Evolutionary conservation across 1,140 invertebrate genomes (phyloP), one percentile per base, ranked within the genome.

Genomic region (Drosophila rhopaloa): DNA sequence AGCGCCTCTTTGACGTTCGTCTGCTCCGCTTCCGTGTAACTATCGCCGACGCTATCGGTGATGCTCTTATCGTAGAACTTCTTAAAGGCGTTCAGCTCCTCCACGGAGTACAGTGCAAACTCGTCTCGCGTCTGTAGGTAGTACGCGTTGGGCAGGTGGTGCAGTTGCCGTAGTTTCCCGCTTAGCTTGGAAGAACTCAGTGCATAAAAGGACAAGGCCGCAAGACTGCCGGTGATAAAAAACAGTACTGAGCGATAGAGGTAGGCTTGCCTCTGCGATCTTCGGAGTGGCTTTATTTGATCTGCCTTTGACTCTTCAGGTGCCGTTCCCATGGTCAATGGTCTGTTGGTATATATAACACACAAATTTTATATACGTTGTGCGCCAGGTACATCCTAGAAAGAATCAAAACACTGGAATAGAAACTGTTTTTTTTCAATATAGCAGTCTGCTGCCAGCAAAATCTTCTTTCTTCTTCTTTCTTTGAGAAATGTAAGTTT

Each of bases 1-100:
- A 98, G 93, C 1, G 98, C 97, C 94, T 99, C 98, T 41, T 92
- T 91, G 3, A 90, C 72, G 48, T 92, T 91, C 0, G 86, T 82
- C 16, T 84, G 63, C 3, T 82, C 78, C 1, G 80, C 76, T 37
- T 84, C 77, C 4, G 81, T 53, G 14, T 51, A 83, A 14, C 44
- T 82, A 11, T 57, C 40, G 0, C 75, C 89, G 6, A 85, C 76
- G 50, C 78, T 82, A 16, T 90, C 83, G n/a, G 73, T 76, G 32
- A 81, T 50, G 47, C 80, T 85, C 46, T 84, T 81, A 29, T 86
- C 82, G 16, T 91, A 88, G 14, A 85, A 91, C 71, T 90, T 84
- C 19, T 78, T 90, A n/a, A 91, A 80, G 3, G 85, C 83, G 6
- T 79, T 72, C 0, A 81, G 56, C 66, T 88, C 82, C 5, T 88